Evolutionary conservation across 2,113 vertebrate genomes (phyloP).

Genomic region (Xyliphius kryptos): DNA sequence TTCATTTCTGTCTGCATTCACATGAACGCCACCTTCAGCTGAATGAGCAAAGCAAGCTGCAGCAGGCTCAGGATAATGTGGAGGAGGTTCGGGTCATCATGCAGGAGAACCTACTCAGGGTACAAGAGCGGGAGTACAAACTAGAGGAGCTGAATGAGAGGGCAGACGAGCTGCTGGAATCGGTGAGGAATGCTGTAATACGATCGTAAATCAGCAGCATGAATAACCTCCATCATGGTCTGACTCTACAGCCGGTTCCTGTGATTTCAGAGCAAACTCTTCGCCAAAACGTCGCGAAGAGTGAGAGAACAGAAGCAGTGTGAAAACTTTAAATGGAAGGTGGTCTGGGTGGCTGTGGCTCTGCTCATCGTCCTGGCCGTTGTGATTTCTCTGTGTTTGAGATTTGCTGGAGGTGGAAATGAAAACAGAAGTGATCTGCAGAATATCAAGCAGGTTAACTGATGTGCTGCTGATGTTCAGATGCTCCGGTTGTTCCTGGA

Average conservation of each 20-base stretch:
- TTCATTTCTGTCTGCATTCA: not conserved
- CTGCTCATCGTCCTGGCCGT: conserved; percentile 29
- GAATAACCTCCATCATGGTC: no score
- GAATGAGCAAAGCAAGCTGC: not conserved
- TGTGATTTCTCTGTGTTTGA: conserved; percentile 16
- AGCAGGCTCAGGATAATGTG: not conserved
- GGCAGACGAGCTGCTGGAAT: not conserved
- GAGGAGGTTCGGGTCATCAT: not conserved
- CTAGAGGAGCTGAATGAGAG: not conserved
- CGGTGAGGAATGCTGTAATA: not conserved
- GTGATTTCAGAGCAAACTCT: conserved; percentile 53
- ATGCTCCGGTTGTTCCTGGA: no score
- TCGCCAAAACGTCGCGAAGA: conserved; percentile 53
- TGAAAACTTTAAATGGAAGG: conserved; percentile 58
- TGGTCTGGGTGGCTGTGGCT: conserved; percentile 35
- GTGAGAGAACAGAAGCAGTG: conserved; percentile 55
- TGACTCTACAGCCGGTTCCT: not conserved
- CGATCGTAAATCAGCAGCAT: no score
- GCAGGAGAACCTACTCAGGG: not conserved
- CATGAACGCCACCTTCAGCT: no score
- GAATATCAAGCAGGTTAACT: not conserved
- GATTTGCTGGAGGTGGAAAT: not conserved
- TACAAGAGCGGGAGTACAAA: not conserved
- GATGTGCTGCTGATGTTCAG: no score
- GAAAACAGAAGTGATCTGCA: not conserved